These are phyloP conservation scores for Molossus alvarezi DNA, from an alignment of 2,797 vertebrate species.

Conservation along the genomic window DNA sequence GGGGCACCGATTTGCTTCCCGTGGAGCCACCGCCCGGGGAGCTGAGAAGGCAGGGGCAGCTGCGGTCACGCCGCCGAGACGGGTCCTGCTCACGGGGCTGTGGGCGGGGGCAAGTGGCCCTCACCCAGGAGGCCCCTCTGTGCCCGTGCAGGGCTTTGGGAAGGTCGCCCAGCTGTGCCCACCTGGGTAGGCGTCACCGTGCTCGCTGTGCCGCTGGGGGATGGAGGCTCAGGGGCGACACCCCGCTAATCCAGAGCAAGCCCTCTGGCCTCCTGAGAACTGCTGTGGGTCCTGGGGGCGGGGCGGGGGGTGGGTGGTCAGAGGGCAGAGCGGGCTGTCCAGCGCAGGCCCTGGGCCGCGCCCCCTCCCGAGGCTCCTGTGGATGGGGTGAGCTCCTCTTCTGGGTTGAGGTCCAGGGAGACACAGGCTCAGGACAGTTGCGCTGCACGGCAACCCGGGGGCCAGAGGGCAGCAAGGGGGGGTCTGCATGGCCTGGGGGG, in stretches of 20 bases:
- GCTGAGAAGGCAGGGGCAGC: rapidly evolving
- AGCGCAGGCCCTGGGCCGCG: rapidly evolving
- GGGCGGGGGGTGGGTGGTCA: too few species aligned
- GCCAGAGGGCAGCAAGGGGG: not conserved
- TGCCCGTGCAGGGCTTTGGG: rapidly evolving
- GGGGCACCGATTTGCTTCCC: not conserved
- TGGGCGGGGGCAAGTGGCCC: too few species aligned
- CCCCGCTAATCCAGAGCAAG: not conserved
- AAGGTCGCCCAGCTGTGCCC: rapidly evolving
- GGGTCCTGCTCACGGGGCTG: rapidly evolving
- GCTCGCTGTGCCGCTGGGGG: not conserved
- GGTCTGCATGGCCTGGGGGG: not conserved
- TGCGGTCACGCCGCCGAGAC: rapidly evolving
- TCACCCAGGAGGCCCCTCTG: not conserved
- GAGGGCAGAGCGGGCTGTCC: not conserved
- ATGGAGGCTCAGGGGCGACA: not conserved
- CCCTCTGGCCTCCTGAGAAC: not conserved
- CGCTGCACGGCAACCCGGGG: rapidly evolving
- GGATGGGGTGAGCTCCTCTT: not conserved
- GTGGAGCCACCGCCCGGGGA: too few species aligned
- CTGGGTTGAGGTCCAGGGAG: not conserved
- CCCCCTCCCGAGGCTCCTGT: not conserved
- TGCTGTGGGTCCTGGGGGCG: rapidly evolving
- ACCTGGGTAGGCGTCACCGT: rapidly evolving
- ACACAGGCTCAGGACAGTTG: not conserved